phyloP scores from a whole-genome alignment of 2,888 invertebrate species.

The Patella depressa region DNA sequence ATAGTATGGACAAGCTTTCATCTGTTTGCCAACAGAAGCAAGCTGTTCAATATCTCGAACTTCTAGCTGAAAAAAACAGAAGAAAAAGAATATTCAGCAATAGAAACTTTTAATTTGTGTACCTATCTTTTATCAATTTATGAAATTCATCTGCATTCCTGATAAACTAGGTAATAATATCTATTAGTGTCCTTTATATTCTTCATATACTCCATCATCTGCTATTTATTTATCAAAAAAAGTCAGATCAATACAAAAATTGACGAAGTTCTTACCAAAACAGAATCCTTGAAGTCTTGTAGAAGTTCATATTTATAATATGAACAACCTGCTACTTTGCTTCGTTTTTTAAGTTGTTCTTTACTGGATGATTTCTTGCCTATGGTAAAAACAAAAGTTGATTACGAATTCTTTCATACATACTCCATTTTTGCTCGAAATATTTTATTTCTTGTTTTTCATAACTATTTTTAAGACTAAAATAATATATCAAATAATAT shows the following conservation, averaged over 20 bases:
- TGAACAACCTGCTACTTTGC: constrained; percentile 69
- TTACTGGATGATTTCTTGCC: not conserved
- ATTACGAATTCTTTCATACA: not conserved
- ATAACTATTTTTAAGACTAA: no score
- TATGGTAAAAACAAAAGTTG: not conserved
- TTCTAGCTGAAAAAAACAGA: constrained; percentile 69
- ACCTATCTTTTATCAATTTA: no score
- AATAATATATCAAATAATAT: no score
- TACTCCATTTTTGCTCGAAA: not conserved
- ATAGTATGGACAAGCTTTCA: constrained; percentile 94
- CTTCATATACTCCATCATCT: no score
- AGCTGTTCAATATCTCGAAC: constrained; percentile 92
- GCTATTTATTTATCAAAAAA: no score
- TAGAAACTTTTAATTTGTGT: no score
- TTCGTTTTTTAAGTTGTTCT: not conserved
- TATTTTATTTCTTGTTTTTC: no score
- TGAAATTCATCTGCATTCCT: no score
- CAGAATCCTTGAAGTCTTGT: constrained; percentile 55
- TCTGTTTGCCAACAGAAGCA: constrained; percentile 72
- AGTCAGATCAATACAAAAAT: no score
- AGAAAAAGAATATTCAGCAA: not conserved
- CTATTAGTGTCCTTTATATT: no score
- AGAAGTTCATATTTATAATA: constrained; percentile 64
- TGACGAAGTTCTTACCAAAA: constrained; percentile 44
- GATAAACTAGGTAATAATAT: no score